Conservation (phyloP, 2,113 vertebrate genomes). For the Grus americana region DNA sequence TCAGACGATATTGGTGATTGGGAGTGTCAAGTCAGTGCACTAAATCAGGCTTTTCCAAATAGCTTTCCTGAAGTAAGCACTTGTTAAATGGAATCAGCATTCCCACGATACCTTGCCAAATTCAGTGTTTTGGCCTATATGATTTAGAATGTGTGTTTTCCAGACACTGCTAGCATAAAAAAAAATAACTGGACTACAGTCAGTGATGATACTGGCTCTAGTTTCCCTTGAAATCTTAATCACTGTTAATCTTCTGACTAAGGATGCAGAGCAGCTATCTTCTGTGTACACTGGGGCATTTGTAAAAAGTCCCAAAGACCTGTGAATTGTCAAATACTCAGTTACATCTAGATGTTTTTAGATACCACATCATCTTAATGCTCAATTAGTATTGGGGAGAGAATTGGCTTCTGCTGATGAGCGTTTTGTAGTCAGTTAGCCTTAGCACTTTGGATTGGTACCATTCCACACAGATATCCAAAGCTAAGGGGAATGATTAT, state of each 20-base stretch:
- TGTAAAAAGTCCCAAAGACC: background rate
- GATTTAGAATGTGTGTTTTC: background rate
- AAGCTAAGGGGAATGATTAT: background rate
- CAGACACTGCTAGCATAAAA: background rate
- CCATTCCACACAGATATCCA: background rate
- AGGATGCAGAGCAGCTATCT: background rate
- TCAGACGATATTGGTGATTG: background rate
- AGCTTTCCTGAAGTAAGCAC: background rate
- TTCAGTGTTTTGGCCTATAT: background rate
- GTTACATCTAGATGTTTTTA: background rate
- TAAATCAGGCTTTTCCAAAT: background rate
- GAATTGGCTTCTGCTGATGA: background rate
- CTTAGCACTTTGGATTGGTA: background rate
- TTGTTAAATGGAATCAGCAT: too few species aligned
- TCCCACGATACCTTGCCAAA: background rate
- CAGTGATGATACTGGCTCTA: background rate
- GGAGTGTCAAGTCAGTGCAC: background rate
- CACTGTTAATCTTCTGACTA: background rate
- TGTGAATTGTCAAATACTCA: background rate
- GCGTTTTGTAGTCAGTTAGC: background rate
- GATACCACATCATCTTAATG: background rate
- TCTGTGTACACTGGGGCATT: background rate
- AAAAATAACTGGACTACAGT: background rate
- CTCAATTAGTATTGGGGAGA: background rate
- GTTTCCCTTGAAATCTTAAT: background rate